Evolutionary conservation across 2,113 vertebrate genomes (phyloP).

Genomic region (Podilymbus podiceps): DNA sequence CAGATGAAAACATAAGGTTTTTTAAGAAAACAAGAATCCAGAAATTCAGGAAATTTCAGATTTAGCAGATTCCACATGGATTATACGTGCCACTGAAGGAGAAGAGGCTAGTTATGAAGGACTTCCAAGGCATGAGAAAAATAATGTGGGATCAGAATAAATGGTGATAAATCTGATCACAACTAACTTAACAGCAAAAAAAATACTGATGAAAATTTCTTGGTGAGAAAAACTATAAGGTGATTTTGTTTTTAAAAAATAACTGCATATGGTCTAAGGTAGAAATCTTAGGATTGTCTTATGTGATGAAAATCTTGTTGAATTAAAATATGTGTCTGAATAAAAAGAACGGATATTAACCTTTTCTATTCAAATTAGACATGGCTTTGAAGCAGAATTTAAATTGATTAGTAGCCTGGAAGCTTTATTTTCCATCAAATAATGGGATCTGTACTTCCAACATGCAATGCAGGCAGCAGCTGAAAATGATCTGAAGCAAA

Average conservation of each 20-base stretch:
- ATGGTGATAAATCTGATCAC: not conserved
- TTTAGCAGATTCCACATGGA: not conserved
- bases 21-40: not conserved
- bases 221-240: not conserved
- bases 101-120: not conserved
- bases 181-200: not conserved
- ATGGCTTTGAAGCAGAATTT: constrained; percentile 42
- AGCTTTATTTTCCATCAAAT: constrained; percentile 55
- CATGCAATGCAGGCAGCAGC: not conserved
- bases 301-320: not conserved
- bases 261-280: not conserved
- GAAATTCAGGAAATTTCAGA: not conserved
- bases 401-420: constrained; percentile 33
- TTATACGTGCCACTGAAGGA: not conserved
- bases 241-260: not conserved
- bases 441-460: not conserved
- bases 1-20: not conserved
- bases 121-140: not conserved
- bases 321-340: not conserved
- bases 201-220: not conserved
- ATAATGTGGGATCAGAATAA: not conserved
- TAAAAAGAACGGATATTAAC: constrained; percentile 5
- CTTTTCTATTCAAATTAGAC: constrained; percentile 39
- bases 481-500: not conserved
- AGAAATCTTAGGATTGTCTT: not conserved